Conservation (phyloP, 2,113 vertebrate genomes). For the Hydrochoerus hydrochaeris region DNA sequence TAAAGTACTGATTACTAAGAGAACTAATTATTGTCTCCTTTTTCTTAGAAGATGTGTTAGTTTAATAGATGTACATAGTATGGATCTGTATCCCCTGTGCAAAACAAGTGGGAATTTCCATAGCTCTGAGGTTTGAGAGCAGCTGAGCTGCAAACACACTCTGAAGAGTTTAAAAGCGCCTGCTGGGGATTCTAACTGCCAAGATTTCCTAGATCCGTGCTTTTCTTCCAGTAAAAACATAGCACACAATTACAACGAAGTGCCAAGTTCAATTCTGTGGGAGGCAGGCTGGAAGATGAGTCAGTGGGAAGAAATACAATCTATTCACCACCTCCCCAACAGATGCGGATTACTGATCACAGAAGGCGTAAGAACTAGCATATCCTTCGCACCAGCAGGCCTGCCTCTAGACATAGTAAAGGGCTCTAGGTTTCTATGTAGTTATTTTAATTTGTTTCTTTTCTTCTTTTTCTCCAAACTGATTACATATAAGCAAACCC, state of each 20-base stretch:
- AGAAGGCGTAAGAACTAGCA: constrained; percentile 50
- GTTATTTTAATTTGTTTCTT: not conserved
- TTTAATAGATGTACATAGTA: constrained; percentile 76
- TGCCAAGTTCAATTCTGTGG: constrained; percentile 66
- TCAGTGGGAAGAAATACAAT: constrained; percentile 65
- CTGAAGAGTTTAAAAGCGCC: constrained; percentile 64
- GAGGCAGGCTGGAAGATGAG: constrained; percentile 52
- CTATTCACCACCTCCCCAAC: not conserved
- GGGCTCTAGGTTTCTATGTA: not conserved
- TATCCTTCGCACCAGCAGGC: constrained; percentile 33
- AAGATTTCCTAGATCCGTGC: constrained; percentile 66
- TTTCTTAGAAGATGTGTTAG: constrained; percentile 68
- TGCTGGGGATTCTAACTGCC: constrained; percentile 65
- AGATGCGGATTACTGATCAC: constrained; percentile 67
- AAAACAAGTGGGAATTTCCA: constrained; percentile 73
- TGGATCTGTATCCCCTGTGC: constrained; percentile 52
- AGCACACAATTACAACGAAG: constrained; percentile 68
- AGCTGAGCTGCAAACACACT: constrained; percentile 73
- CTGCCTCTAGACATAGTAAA: constrained; percentile 9
- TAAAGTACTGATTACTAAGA: constrained; percentile 67
- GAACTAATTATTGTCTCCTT: constrained; percentile 75
- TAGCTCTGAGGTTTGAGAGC: constrained; percentile 69
- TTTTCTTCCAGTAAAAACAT: constrained; percentile 58
- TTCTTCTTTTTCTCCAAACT: not conserved
- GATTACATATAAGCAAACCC: constrained; percentile 5